Conservation (phyloP, 1,140 invertebrate genomes). For the Drosophila takahashii region DNA sequence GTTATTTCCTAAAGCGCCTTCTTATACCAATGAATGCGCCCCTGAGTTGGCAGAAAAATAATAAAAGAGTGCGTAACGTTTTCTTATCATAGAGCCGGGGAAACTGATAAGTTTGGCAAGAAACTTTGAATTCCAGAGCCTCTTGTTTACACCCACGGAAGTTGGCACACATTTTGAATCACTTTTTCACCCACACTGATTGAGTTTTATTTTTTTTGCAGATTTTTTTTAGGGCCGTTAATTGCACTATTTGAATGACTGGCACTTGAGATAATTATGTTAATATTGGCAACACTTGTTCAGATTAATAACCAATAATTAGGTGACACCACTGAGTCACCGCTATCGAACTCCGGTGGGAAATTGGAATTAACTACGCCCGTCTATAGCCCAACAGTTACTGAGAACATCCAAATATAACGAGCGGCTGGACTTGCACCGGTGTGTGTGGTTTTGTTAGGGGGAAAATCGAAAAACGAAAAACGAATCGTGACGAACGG, state of each 20-base stretch:
- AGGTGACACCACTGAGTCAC: constrained; percentile 35
- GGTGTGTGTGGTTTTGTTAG: constrained; percentile 4
- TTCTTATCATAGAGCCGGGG: constrained; percentile 53
- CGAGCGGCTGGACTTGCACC: constrained; percentile 18
- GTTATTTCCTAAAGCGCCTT: constrained; percentile 10
- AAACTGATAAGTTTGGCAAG: constrained; percentile 33
- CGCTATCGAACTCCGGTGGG: constrained; percentile 26
- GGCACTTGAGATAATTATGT: constrained; percentile 32
- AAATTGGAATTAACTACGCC: constrained; percentile 50
- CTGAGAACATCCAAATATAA: constrained; percentile 49
- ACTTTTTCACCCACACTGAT: constrained; percentile 6
- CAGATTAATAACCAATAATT: constrained; percentile 29
- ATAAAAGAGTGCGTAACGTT: constrained; percentile 43
- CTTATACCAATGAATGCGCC: background rate
- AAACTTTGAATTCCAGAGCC: constrained; percentile 21
- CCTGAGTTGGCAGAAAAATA: constrained; percentile 31
- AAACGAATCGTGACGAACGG: constrained; percentile 44
- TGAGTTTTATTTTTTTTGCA: background rate
- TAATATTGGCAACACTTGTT: constrained; percentile 30
- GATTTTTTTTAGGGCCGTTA: background rate
- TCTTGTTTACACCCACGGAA: constrained; percentile 22
- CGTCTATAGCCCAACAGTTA: constrained; percentile 54
- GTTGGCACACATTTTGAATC: constrained; percentile 15
- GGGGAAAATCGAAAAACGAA: constrained; percentile 25
- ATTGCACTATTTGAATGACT: background rate